These are phyloP conservation scores for Eupithecia abbreviata DNA, from an alignment of 2,888 invertebrate genomes.

Conservation along the genomic window DNA sequence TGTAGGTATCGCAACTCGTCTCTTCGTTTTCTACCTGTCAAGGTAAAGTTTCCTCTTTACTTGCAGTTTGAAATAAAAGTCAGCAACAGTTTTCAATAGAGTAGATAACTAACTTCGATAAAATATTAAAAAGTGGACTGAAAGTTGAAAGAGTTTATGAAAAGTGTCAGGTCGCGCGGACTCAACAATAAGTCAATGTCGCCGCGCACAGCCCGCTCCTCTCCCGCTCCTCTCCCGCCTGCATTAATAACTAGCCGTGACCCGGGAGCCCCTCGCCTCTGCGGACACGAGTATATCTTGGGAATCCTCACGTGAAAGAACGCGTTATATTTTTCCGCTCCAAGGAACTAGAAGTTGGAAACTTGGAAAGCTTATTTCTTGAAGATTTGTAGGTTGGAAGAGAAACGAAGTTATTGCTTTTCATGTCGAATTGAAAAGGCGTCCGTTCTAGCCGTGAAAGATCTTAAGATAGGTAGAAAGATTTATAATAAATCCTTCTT, in stretches of 20 bases:
- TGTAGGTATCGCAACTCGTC: neutral
- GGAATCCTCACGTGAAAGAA: conserved; percentile 16
- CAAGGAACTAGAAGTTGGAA: conserved; percentile 20
- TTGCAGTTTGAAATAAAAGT: conserved; percentile 5
- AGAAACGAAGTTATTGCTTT: conserved; percentile 6
- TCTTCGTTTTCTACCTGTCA: neutral
- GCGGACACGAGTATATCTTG: neutral
- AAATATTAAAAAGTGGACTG: conserved; percentile 1
- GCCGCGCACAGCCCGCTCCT: conserved; percentile 8
- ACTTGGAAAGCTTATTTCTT: conserved; percentile 26
- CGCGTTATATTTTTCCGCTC: conserved; percentile 30
- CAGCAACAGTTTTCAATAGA: neutral
- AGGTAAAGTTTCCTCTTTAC: neutral
- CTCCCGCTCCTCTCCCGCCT: conserved; percentile 13
- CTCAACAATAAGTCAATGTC: conserved; percentile 28
- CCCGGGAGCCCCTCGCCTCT: neutral
- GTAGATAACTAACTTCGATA: neutral
- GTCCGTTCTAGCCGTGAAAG: neutral
- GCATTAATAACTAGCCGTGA: conserved; percentile 26
- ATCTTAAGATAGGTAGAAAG: neutral
- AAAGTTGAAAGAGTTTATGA: conserved; percentile 21
- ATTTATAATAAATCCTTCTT: neutral
- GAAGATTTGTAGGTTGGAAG: conserved; percentile 2
- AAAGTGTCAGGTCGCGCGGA: conserved; percentile 22
- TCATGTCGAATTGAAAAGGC: conserved; percentile 5